These are phyloP conservation scores for Brachycybe producta DNA, from an alignment of 2,888 invertebrate genomes.

Conservation along the genomic window DNA sequence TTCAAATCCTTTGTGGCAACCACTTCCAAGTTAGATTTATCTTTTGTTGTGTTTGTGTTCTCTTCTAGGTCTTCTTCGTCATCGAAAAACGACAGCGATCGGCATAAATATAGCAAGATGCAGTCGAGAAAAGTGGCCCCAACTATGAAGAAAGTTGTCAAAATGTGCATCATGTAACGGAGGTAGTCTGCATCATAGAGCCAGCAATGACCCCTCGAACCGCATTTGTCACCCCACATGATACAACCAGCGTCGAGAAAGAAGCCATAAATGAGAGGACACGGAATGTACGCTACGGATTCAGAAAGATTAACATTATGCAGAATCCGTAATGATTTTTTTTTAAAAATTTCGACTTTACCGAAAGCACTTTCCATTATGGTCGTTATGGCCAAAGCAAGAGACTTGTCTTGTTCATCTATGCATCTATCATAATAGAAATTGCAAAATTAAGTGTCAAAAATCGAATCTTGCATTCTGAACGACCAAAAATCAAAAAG, in stretches of 20 bases:
- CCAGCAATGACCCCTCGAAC: slow-evolving; percentile 30
- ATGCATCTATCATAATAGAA: slow-evolving; percentile 18
- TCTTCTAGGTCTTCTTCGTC: neutral
- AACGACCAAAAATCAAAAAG: too few species aligned
- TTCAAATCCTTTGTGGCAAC: too few species aligned
- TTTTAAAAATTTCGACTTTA: slow-evolving; percentile 3
- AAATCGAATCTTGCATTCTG: too few species aligned
- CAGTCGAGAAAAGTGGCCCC: slow-evolving; percentile 22
- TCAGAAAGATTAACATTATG: neutral
- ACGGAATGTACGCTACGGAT: slow-evolving; percentile 27
- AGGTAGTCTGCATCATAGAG: slow-evolving; percentile 28
- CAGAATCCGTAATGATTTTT: neutral
- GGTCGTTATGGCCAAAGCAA: slow-evolving; percentile 14
- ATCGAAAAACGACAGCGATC: slow-evolving; percentile 7
- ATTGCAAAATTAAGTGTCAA: too few species aligned
- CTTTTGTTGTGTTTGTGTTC: neutral
- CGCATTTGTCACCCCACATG: slow-evolving; percentile 31
- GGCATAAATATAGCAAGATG: slow-evolving; percentile 9
- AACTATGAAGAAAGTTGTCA: slow-evolving; percentile 21
- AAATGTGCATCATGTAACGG: slow-evolving; percentile 23
- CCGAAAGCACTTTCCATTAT: slow-evolving; percentile 17
- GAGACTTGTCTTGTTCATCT: slow-evolving; percentile 18
- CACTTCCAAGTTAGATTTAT: too few species aligned
- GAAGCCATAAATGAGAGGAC: slow-evolving; percentile 30
- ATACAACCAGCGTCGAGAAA: slow-evolving; percentile 30